Evolutionary conservation across 1,140 invertebrate species (phyloP), one percentile per base, ranked within the genome.

Genomic region (Panagrolaimus sp.): DNA sequence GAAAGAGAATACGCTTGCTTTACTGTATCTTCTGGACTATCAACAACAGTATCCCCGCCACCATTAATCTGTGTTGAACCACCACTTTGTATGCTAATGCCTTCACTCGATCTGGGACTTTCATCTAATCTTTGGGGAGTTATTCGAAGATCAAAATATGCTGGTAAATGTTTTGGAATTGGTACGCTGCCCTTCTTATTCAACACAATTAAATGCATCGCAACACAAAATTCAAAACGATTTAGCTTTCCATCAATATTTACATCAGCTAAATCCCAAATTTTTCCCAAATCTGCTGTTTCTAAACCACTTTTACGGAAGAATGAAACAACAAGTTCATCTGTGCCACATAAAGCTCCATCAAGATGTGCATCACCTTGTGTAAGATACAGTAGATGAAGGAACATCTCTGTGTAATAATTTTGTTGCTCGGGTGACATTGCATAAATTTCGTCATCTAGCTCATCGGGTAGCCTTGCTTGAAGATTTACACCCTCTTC

Each of bases 261-360:
- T 46, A 96, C 88, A 84, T 98, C 95, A 0, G 94, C 89, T 42
- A 98, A 85, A 83, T 94, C 96, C 94, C 95, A 98, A 76, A 96
- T 91, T 11, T 46, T 61, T 8, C 27, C 38, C 16, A 67, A 47
- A 20, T 64, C 31, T 14, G 16, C 31, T 16, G 31, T 25, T 65
- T 67, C 57, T 20, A 67, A 20, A 11, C 42, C 42, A 11, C 23
- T 38, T 46, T 67, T 67, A n/a, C 23, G n/a, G 61, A 67, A 67
- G 57, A 67, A 67, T 2, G 16, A 25, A 7, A 63, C 25, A 1
- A 67, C 66, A n/a, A 16, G 23, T 31, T 61, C 51, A 46, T 67
- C 51, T 9, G 53, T 44, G n/a, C 66, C 66, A 27, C 42, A 38
- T 4, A 63, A 16, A 8, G 62, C 31, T 43, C 62, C 62, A 31